Evolutionary conservation across 2,113 vertebrate genomes (phyloP), one percentile per base, ranked within the genome.

Genomic region (Perognathus longimembris): DNA sequence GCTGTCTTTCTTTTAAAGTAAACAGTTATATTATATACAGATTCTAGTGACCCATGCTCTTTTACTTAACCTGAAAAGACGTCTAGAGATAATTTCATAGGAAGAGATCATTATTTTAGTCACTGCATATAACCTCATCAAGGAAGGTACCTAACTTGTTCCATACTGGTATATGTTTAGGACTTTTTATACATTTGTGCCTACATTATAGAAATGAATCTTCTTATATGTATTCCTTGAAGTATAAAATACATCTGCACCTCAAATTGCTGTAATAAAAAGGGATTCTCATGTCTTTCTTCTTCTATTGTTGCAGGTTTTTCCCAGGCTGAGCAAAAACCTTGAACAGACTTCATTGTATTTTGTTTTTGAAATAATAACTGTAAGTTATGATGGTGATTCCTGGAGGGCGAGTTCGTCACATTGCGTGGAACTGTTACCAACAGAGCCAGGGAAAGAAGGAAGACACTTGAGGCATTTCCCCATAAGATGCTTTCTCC

Each of bases 341-440:
- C 12, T 18, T 94, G 10, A 75, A 67, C n/a, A 88, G 40, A 0
- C 2, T 82, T 63, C 78, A 78, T 80, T 96, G 50, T 66, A 50
- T 81, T 96, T 96, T 71, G 34, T 88, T 91, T 94, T 78, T 54
- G 38, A 57, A 89, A 30, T 92, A 86, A 91, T 78, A 90, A 70
- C 67, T 92, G 32, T 7, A 95, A 17, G 81, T 86, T 42, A 77
- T 24, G 95, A 28, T 64, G 17, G 5, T 92, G 34, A 87, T 59
- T 92, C 94, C 92, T 89, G 77, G 14, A 42, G 69, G 11, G 12
- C 89, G 40, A 20, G 50, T 90, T 93, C 30, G 38, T 26, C 67
- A 7, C 73, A 61, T 89, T 94, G 64, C 66, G 42, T 81, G 89
- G 50, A 84, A 1, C 1, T 34, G 1, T 61, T 63, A 71, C 32